Evolutionary conservation across 2,113 vertebrate genomes (phyloP), one percentile per base, ranked within the genome.

Genomic region (Mastomys coucha): DNA sequence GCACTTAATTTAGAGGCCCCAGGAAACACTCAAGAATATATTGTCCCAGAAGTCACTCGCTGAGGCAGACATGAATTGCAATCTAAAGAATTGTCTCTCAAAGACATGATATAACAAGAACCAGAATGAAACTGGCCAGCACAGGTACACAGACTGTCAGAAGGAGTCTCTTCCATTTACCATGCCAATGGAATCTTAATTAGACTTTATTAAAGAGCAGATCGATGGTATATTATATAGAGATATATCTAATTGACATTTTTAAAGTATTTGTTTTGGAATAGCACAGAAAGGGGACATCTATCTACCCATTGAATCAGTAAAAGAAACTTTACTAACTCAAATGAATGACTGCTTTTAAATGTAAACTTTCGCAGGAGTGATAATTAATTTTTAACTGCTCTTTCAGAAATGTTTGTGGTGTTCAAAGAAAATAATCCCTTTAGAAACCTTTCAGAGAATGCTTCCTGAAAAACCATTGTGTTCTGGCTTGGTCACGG

Each of bases 231-330:
- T 94, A 97, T 92, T 96, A 94, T 90, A 93, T 19, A 95, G 45
- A 97, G 51, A 58, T 45, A 72, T 86, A 88, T 56, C 80, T 95
- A 94, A 92, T 14, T 95, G 93, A 97, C 76, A 91, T 95, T 95
- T 97, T 97, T 77, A 94, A 96, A 96, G 92, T 96, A 94, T 97
- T 95, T 95, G 95, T 92, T 97, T 97, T 94, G 95, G 42, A 91
- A 92, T 67, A 93, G 63, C n/a, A 91, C 49, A 91, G 69, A 89
- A 86, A 91, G 63, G 86, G 45, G 42, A 11, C 28, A 90, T 70
- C 78, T 93, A 94, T 81, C 78, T 89, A 69, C 76, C 51, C 91
- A 91, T 20, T 70, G 70, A 97, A 94, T 93, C 75, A 77, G 90
- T 70, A 90, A 97, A 94, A 97, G 72, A 96, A 92, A 97, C 65